These are phyloP conservation scores for Sorex fumeus DNA, from an alignment of 2,113 vertebrate species.

Conservation along the genomic window DNA sequence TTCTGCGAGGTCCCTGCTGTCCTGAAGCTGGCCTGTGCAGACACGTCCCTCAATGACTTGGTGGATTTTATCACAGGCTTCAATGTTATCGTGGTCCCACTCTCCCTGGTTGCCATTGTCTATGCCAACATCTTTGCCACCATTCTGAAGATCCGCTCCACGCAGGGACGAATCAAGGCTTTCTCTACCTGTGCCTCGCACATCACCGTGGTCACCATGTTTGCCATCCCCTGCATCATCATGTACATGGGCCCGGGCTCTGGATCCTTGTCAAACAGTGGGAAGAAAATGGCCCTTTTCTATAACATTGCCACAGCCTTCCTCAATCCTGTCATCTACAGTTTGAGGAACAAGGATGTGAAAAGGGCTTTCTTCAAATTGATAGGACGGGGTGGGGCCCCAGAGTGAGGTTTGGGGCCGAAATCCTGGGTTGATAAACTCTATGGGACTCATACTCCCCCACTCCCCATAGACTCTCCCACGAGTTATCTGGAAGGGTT, in stretches of 20 bases:
- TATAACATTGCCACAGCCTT: conserved; percentile 77
- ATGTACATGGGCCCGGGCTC: conserved; percentile 74
- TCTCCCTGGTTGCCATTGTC: conserved; percentile 44
- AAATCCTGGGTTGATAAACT: not conserved
- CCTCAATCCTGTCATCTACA: conserved; percentile 79
- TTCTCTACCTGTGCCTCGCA: conserved; percentile 79
- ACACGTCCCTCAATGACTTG: conserved; percentile 69
- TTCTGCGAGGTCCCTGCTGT: conserved; percentile 69
- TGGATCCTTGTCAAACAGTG: conserved; percentile 60
- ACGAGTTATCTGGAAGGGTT: not conserved
- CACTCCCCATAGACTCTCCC: not conserved
- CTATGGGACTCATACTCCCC: not conserved
- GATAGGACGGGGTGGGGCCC: not conserved
- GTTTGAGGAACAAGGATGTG: conserved; percentile 78
- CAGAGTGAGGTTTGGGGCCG: conserved; percentile 32
- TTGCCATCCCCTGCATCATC: conserved; percentile 61
- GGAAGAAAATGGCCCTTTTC: conserved; percentile 80
- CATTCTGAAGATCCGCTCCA: conserved; percentile 71
- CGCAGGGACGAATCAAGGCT: conserved; percentile 61
- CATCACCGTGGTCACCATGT: conserved; percentile 74
- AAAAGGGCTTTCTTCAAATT: conserved; percentile 74
- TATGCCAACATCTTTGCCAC: conserved; percentile 72
- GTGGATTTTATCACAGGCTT: conserved; percentile 77
- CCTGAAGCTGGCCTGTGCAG: conserved; percentile 78
- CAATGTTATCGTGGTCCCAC: conserved; percentile 75